Percentiles rank a stretch among this genome's conserved stretches.
phyloP scores from a whole-genome alignment of 2,888 invertebrate species.

The Aleiodes leptofemur region DNA sequence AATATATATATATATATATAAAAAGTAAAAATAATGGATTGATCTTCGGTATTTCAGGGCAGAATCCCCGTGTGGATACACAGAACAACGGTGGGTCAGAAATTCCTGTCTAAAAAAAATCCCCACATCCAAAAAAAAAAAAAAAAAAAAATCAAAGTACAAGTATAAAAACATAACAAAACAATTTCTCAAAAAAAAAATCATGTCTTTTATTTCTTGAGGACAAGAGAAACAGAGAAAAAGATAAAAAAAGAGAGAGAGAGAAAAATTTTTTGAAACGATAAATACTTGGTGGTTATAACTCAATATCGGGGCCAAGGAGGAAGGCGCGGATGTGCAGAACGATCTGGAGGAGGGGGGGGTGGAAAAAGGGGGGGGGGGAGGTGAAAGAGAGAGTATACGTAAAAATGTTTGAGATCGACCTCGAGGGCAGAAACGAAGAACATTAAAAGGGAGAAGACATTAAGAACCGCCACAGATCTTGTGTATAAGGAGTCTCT shows the following conservation, averaged over 20 bases:
- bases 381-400: conserved; percentile 35
- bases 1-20: neutral
- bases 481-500: conserved; percentile 67
- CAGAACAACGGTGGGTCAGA: conserved; percentile 44
- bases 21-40: conserved; percentile 35
- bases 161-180: conserved; percentile 32
- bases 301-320: conserved; percentile 71
- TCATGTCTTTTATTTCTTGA: conserved; percentile 35
- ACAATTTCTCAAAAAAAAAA: conserved; percentile 33
- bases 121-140: neutral
- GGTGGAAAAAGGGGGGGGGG: conserved; percentile 16
- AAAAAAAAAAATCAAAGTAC: conserved; percentile 14
- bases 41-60: conserved; percentile 51
- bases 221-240: conserved; percentile 49
- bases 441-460: conserved; percentile 73
- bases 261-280: conserved; percentile 61
- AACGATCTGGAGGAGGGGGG: conserved; percentile 7
- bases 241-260: too few relatives aligned
- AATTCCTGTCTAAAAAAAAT: conserved; percentile 43
- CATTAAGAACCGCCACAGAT: conserved; percentile 74
- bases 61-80: conserved; percentile 45
- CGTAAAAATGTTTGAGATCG: conserved; percentile 71
- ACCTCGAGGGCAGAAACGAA: conserved; percentile 71
- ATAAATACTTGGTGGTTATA: conserved; percentile 71
- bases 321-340: conserved; percentile 46